phyloP scores from a whole-genome alignment of 1,140 invertebrate species.

The Lasioglossum baleicum region DNA sequence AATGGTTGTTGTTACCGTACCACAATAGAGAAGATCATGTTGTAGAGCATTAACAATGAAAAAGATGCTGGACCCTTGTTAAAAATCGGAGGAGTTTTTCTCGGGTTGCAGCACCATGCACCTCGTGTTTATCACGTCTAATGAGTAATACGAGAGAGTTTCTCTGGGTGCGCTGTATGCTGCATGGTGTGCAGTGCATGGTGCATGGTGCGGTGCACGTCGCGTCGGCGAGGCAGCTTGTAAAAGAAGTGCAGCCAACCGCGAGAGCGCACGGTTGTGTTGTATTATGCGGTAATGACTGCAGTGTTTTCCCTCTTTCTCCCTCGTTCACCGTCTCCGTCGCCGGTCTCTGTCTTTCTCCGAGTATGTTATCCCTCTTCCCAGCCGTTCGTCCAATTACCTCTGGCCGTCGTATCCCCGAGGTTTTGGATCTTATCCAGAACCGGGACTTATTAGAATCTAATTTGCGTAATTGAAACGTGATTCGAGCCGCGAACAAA shows the following conservation, averaged over 20 bases:
- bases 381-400: conserved; percentile 48
- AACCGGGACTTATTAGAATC: conserved; percentile 58
- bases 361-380: conserved; percentile 27
- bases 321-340: too few relatives aligned
- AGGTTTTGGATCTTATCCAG: conserved; percentile 61
- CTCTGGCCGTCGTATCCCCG: conserved; percentile 33
- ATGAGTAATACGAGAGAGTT: conserved; percentile 47
- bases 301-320: conserved; percentile 31
- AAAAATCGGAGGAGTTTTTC: too few relatives aligned
- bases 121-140: background rate
- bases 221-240: conserved; percentile 44
- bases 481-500: conserved; percentile 52
- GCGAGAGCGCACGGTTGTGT: conserved; percentile 45
- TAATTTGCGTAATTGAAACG: conserved; percentile 65
- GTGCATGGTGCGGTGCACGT: too few relatives aligned
- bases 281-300: conserved; percentile 59
- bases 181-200: too few relatives aligned
- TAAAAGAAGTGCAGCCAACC: conserved; percentile 59
- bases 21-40: too few relatives aligned
- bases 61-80: too few relatives aligned
- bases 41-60: too few relatives aligned
- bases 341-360: too few relatives aligned
- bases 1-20: too few relatives aligned
- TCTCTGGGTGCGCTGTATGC: background rate
- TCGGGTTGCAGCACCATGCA: too few relatives aligned